Evolutionary conservation across 2,797 vertebrate genomes (phyloP), one percentile per base, ranked within the genome.

Genomic region (Takifugu ocellatus): DNA sequence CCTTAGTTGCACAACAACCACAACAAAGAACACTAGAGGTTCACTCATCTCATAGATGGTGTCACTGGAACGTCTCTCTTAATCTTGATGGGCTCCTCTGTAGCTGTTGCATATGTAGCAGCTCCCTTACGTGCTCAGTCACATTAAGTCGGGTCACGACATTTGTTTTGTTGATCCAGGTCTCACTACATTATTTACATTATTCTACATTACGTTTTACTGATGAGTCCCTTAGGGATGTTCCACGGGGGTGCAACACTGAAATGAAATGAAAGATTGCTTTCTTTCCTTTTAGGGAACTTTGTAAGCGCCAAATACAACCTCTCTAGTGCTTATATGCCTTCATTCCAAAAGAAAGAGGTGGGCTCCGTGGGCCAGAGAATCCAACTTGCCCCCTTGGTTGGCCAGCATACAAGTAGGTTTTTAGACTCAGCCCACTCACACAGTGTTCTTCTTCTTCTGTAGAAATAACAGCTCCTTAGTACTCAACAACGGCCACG

Each of bases 311-410:
- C 91, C 54, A 92, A 91, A 59, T 92, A 92, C 73, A 92, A 88
- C 79, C 88, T 91, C 5, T 83, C 89, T 27, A 68, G 81, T 0
- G 83, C 88, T 73, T 95, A 93, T 48, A 82, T 90, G 25, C 91
- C 96, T 47, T 95, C 95, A 26, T 94, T 97, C 81, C 93, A 95
- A 69, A 98, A 98, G 90, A 98, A 95, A 84, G 95, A 98, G 80
- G 92, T 93, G 74, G 95, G 93, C 58, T 95, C 96, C 10, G 90
- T 95, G 61, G 95, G 94, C 58, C 96, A 98, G 74, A 92, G 94
- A 74, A 93, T 97, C 84, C 96, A 98, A 55, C 90, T 97, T 0
- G 93, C 93, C 21, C 92, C 95, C 49, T 74, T 95, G 31, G 90
- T 85, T 31, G 82, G 89, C 5, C 77, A 91, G 47, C 78, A 92